phyloP scores from a whole-genome alignment of 2,113 vertebrate genomes.

The Gulo gulo region DNA sequence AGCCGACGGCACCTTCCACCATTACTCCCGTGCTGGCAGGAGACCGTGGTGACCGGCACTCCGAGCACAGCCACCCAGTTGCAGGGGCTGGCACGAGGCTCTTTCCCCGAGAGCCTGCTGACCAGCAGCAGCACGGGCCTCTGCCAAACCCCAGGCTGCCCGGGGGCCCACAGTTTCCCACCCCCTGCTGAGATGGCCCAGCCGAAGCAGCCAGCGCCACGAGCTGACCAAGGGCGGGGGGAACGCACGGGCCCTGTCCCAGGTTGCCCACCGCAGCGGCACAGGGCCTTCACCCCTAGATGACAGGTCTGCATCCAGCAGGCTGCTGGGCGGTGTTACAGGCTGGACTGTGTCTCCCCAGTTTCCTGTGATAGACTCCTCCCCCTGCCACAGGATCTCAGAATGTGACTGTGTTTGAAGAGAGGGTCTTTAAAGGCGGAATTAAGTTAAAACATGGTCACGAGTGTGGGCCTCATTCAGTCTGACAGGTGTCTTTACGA shows the following conservation, averaged over 20 bases:
- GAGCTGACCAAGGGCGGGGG: too few species aligned
- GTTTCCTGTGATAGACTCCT: neutral
- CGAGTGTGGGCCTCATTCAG: neutral
- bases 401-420: neutral
- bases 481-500: too few species aligned
- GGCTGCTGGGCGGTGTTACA: too few species aligned
- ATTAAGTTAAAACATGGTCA: neutral
- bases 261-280: neutral
- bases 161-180: neutral
- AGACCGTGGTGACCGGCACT: slow-evolving; percentile 18
- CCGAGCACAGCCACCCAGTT: neutral
- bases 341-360: neutral
- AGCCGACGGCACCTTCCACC: slow-evolving; percentile 15
- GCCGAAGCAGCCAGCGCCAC: neutral
- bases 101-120: neutral
- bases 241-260: accelerated
- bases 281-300: accelerated
- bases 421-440: neutral
- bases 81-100: accelerated
- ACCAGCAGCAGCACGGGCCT: neutral
- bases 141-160: neutral
- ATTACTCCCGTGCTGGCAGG: neutral
- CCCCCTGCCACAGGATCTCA: neutral
- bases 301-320: neutral
- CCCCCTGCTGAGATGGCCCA: accelerated